phyloP scores from a whole-genome alignment of 2,113 vertebrate genomes.

The Maccullochella peelii region DNA sequence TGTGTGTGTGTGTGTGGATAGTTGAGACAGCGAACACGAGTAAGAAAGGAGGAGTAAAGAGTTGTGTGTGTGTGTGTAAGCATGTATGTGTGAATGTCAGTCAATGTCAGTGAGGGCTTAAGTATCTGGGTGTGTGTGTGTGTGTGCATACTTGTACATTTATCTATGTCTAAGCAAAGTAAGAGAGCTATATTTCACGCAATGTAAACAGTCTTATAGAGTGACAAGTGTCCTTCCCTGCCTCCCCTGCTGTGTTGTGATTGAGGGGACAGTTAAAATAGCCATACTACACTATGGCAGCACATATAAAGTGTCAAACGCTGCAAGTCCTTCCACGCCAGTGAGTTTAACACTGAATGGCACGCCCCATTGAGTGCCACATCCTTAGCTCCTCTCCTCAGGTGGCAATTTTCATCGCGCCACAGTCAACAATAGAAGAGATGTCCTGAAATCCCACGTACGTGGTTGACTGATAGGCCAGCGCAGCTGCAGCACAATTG shows the following conservation, averaged over 20 bases:
- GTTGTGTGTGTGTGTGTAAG: constrained; percentile 18
- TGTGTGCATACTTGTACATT: constrained; percentile 40
- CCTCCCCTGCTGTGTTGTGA: constrained; percentile 11
- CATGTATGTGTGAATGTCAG: constrained; percentile 57
- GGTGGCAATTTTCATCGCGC: constrained; percentile 51
- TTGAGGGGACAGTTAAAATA: constrained; percentile 40
- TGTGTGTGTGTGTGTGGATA: not conserved
- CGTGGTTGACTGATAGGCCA: constrained; percentile 57
- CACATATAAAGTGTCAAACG: constrained; percentile 13
- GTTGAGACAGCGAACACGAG: constrained; percentile 8
- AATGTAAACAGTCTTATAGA: constrained; percentile 23
- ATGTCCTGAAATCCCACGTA: constrained; percentile 31
- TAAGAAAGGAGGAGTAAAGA: constrained; percentile 15
- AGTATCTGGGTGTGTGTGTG: constrained; percentile 23
- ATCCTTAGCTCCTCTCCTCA: constrained; percentile 40
- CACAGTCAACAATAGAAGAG: constrained; percentile 54
- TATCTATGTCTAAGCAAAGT: constrained; percentile 31
- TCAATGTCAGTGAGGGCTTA: constrained; percentile 62
- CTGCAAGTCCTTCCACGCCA: not conserved
- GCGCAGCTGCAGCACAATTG: constrained; percentile 52
- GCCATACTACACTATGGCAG: not conserved
- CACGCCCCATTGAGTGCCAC: not conserved
- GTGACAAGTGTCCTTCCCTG: constrained; percentile 54
- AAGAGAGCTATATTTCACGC: constrained; percentile 51
- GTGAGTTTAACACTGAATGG: constrained; percentile 15